phyloP scores from a whole-genome alignment of 2,888 invertebrate genomes.

The Coleophora flavipennella region DNA sequence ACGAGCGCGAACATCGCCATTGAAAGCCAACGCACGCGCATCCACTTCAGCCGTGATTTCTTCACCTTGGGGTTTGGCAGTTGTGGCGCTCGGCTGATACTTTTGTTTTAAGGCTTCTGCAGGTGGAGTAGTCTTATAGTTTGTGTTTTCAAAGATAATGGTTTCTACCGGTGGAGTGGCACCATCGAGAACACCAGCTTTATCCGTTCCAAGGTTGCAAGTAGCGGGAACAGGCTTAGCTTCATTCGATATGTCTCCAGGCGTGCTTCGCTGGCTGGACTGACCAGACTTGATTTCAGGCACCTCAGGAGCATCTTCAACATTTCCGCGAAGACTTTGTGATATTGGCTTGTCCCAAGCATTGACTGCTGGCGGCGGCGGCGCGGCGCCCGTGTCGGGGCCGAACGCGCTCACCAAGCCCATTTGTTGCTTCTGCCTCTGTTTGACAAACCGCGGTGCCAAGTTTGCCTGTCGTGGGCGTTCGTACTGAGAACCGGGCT shows the following conservation, averaged over 20 bases:
- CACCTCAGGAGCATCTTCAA: slow-evolving; percentile 45
- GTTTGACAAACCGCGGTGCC: slow-evolving; percentile 85
- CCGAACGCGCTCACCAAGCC: slow-evolving; percentile 52
- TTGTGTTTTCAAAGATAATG: slow-evolving; percentile 93
- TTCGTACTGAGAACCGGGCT: slow-evolving; percentile 52
- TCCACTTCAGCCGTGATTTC: slow-evolving; percentile 70
- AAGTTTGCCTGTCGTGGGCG: slow-evolving; percentile 75
- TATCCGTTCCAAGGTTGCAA: slow-evolving; percentile 50
- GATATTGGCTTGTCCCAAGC: slow-evolving; percentile 91
- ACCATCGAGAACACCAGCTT: slow-evolving; percentile 77
- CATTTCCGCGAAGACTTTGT: slow-evolving; percentile 75
- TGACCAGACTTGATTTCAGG: slow-evolving; percentile 50
- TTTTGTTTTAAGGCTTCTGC: slow-evolving; percentile 77
- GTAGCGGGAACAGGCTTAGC: slow-evolving; percentile 35
- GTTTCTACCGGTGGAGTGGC: slow-evolving; percentile 88
- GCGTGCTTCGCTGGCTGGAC: slow-evolving; percentile 60
- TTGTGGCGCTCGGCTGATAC: slow-evolving; percentile 59
- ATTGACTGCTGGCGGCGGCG: slow-evolving; percentile 82
- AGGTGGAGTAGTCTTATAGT: slow-evolving; percentile 84
- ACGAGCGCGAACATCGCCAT: slow-evolving; percentile 56
- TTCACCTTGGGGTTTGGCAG: slow-evolving; percentile 58
- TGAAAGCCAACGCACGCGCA: slow-evolving; percentile 44
- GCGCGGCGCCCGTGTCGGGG: slow-evolving; percentile 70
- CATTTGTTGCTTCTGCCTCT: slow-evolving; percentile 73
- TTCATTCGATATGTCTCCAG: slow-evolving; percentile 47